Conservation (phyloP, 2,888 invertebrate species). For the Ernsta delagoae region DNA sequence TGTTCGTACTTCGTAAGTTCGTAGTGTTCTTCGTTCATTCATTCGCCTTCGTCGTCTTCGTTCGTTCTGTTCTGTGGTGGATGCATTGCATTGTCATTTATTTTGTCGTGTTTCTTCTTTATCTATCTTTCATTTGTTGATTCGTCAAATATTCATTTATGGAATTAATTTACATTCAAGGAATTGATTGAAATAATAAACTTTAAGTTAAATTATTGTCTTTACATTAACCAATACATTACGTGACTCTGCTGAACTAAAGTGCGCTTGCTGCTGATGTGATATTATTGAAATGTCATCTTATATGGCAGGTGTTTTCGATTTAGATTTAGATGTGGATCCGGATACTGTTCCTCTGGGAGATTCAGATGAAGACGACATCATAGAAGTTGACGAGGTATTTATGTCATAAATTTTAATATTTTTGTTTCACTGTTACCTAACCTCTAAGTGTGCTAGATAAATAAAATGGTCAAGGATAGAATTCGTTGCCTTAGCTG, state of each 20-base stretch:
- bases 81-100: constrained; percentile 22
- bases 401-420: constrained; percentile 52
- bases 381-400: constrained; percentile 88
- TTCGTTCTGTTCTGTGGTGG: constrained; percentile 3
- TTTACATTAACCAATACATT: constrained; percentile 32
- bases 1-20: no score
- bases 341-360: constrained; percentile 86
- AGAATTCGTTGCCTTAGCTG: constrained; percentile 10
- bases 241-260: constrained; percentile 47
- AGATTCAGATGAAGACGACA: constrained; percentile 95
- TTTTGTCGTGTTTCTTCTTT: constrained; percentile 39
- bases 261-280: constrained; percentile 77
- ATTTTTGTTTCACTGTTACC: constrained; percentile 38
- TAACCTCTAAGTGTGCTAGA: constrained; percentile 44
- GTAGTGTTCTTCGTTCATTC: no score
- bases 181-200: constrained; percentile 16
- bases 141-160: constrained; percentile 14
- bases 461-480: constrained; percentile 43
- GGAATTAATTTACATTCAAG: not conserved
- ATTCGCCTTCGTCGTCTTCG: no score
- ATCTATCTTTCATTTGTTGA: constrained; percentile 23
- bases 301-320: constrained; percentile 95
- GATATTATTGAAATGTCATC: constrained; percentile 84
- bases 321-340: constrained; percentile 92
- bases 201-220: constrained; percentile 4